Evolutionary conservation across 2,797 vertebrate genomes (phyloP), one percentile per base, ranked within the genome.

Genomic region (Amblyopsis hoosieri): DNA sequence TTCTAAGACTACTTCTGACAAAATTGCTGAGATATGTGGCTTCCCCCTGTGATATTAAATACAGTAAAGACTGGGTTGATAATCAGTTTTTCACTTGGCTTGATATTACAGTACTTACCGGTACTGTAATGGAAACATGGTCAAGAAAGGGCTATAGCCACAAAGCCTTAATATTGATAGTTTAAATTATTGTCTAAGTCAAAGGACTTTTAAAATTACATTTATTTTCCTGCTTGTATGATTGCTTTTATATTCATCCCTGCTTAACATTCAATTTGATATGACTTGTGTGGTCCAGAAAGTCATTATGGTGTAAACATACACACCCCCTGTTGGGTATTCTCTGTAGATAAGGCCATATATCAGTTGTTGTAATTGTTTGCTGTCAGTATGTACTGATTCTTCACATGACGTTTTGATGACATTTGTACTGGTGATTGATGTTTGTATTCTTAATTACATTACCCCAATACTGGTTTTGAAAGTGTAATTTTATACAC

Each of bases 311-410:
- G 23, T 23, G 13, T 52, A 47, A 46, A 50, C 42, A 45, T 57
- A 29, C 23, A 23, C 3, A 67, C 57, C 13, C 46, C 13, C 42
- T 15, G 4, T 2, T n/a, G 37, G 12, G 31, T 45, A 68, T 71
- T 23, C 46, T 31, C 0, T 65, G 33, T 12, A 33, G 15, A 52
- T 7, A 55, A 53, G 13, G 42, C n/a, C 54, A 46, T 7, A 33
- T 7, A 42, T 57, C 4, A 17, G 5, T 56, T 60, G 13, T 62
- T 23, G 23, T 23, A 23, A 23, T 58, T 62, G 9, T 61, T 72
- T 62, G 1, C 19, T 51, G 11, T 14, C 3, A 29, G 11, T 9
- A 5, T 12, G 15, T 51, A 14, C 14, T 15, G 1, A 52, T 14
- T 3, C 3, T 51, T 67, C 23, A 31, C 0, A 50, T 57, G 55